Base-by-base conservation (phyloP, 2,797 vertebrate species). In the Threskiornis aethiopicus region DNA sequence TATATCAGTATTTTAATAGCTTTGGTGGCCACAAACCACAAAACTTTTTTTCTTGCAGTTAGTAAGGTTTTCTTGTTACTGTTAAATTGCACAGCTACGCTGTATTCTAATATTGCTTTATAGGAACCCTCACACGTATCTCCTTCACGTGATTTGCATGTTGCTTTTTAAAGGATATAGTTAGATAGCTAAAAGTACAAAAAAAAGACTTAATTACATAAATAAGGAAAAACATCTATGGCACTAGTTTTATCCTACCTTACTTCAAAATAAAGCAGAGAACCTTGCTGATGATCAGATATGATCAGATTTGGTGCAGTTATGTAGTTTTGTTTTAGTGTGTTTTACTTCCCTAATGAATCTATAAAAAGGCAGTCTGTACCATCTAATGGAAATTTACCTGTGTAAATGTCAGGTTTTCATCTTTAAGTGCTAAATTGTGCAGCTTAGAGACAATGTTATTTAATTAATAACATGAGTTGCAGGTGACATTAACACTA, bases 401-500 rank as follows among this genome's bases (percentile, higher is more conserved):
- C 52, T 84, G 18, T 94, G 89, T 77, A 97, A 97, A 93, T 94
- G 89, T 94, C 95, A 97, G 51, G 9, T 87, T 92, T 94, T 89
- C 81, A 61, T 78, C 88, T 80, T 70, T 80, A 85, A 92, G 71
- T 0, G 2, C 39, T 85, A 80, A 83, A 92, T 73, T 93, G 31
- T 78, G 72, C 22, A 28, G 46, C 78, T 96, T 94, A 87, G 59
- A 93, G 57, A 80, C 55, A 82, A 82, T 49, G 78, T 24, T 93
- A 95, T 95, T 97, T 97, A 90, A 95, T 93, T 92, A 95, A 59
- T 81, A 87, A 69, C 71, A 65, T 16, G 66, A 90, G 67, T 72
- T 94, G 25, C 18, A 78, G 58, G 29, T 97, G 92, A 97, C 97
- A 96, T 97, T 96, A 97, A 96, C 86, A 96, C 89, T 89, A 91